Evolutionary conservation across 2,797 vertebrate species (phyloP).

Genomic region (Calcarius lapponicus): DNA sequence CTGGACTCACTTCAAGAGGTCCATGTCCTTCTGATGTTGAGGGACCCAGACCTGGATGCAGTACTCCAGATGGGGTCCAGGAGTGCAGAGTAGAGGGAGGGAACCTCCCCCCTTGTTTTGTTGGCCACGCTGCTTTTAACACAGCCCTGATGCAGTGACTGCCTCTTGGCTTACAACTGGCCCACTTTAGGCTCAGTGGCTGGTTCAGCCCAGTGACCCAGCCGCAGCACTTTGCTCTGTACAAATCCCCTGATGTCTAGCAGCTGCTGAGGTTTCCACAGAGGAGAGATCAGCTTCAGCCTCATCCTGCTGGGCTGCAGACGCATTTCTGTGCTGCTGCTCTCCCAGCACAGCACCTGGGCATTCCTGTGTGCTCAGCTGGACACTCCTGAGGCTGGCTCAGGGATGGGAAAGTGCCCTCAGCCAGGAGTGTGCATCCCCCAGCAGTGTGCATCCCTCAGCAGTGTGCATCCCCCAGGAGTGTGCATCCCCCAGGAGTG

Average conservation of each 20-base stretch:
- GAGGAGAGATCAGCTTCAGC: neutral
- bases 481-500: neutral
- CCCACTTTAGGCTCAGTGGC: neutral
- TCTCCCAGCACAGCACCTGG: fast-evolving
- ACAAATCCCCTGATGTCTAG: neutral
- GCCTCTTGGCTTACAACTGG: neutral
- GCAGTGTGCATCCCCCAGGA: neutral
- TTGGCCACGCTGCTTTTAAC: neutral
- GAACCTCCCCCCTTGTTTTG: neutral
- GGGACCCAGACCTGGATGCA: neutral
- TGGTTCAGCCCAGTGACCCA: neutral
- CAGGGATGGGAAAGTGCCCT: neutral
- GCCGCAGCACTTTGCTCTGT: neutral
- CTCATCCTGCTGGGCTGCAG: neutral
- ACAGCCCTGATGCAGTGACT: neutral
- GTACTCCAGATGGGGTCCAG: neutral
- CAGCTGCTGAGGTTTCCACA: neutral
- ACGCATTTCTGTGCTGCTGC: fast-evolving
- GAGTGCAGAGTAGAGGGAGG: neutral
- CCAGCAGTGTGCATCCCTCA: neutral
- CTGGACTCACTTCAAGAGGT: neutral
- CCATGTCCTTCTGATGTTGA: neutral
- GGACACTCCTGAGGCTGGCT: fast-evolving
- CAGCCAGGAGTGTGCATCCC: neutral
- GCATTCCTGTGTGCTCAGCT: fast-evolving